phyloP scores from a whole-genome alignment of 2,113 vertebrate genomes.

The Nicator chloris region DNA sequence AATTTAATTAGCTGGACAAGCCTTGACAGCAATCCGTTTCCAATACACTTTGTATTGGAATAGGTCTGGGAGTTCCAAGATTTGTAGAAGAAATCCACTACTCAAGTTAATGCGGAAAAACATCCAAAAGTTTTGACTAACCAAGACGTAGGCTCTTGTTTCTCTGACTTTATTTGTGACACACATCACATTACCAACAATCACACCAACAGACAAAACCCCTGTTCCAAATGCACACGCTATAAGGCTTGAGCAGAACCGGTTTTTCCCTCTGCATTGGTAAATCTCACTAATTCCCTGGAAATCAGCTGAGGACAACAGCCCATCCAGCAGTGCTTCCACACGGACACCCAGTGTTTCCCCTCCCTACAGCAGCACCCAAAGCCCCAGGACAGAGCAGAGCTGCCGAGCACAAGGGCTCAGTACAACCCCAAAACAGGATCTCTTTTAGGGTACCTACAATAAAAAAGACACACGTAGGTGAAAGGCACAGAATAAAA shows the following conservation, averaged over 20 bases:
- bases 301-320: neutral
- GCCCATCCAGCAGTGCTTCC: neutral
- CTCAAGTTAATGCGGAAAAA: neutral
- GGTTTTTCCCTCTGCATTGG: neutral
- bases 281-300: neutral
- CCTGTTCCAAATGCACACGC: neutral
- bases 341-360: neutral
- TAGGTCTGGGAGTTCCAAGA: neutral
- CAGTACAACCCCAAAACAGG: accelerated
- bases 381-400: neutral
- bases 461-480: neutral
- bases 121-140: neutral
- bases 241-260: neutral
- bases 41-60: constrained; percentile 49
- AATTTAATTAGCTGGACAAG: constrained; percentile 56
- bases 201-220: neutral
- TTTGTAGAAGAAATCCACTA: neutral
- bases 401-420: neutral
- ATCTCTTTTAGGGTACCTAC: neutral
- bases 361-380: neutral
- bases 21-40: constrained; percentile 41
- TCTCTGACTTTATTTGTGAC: neutral
- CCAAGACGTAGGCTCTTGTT: neutral
- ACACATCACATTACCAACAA: neutral
- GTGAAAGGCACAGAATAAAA: neutral